These are phyloP conservation scores for Equus quagga DNA, from an alignment of 2,113 vertebrate genomes.

Conservation along the genomic window DNA sequence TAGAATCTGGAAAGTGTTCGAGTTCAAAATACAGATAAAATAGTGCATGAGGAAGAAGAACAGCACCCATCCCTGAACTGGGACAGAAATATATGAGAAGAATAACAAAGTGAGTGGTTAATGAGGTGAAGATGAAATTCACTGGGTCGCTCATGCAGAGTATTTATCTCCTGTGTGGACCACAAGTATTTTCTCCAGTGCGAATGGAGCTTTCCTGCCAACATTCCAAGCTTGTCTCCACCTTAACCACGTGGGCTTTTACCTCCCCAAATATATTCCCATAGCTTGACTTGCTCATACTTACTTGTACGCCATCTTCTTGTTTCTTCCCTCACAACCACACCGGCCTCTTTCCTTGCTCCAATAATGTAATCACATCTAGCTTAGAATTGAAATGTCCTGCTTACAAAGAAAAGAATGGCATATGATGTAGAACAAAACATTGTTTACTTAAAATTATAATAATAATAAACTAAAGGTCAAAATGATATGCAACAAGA, in stretches of 20 bases:
- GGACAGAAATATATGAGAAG: background rate
- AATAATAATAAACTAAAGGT: background rate
- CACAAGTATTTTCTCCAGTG: background rate
- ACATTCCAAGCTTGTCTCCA: background rate
- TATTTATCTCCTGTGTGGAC: background rate
- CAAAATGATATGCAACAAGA: background rate
- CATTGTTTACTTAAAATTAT: background rate
- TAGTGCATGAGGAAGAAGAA: background rate
- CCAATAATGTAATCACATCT: slow-evolving; percentile 46
- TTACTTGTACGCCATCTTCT: background rate
- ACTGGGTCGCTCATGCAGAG: background rate
- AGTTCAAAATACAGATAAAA: background rate
- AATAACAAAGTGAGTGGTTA: background rate
- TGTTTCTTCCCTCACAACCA: background rate
- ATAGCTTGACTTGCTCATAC: background rate
- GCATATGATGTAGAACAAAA: background rate
- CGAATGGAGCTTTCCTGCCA: background rate
- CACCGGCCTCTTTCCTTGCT: slow-evolving; percentile 58
- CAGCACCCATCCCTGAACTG: background rate
- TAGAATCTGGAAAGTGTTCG: background rate
- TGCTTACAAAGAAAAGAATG: slow-evolving; percentile 23
- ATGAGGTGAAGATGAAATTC: background rate
- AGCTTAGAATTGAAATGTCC: slow-evolving; percentile 39
- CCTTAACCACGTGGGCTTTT: background rate
- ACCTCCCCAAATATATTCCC: background rate